Evolutionary conservation across 2,888 invertebrate species (phyloP).

Genomic region (Chrysina gloriosa): DNA sequence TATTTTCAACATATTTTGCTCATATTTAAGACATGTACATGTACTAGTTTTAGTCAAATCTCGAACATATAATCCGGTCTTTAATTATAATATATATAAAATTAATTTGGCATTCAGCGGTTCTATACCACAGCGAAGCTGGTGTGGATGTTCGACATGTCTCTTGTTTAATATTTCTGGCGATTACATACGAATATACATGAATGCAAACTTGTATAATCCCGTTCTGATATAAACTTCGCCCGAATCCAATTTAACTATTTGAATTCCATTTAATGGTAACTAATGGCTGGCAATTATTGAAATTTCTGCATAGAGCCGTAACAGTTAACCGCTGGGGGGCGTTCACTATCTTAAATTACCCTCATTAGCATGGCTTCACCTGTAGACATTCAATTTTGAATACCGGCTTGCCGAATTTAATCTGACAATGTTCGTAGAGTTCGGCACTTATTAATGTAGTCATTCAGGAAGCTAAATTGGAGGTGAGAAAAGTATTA

Average conservation of each 20-base stretch:
- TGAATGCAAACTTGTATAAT: slow-evolving; percentile 12
- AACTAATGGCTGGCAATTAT: slow-evolving; percentile 50
- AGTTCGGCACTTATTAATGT: slow-evolving; percentile 2
- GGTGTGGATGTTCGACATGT: background rate
- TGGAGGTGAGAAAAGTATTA: background rate
- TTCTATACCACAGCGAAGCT: background rate
- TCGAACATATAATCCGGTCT: too few relatives aligned
- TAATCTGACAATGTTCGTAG: slow-evolving; percentile 3
- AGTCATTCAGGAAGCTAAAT: slow-evolving; percentile 2
- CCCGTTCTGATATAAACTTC: slow-evolving; percentile 28
- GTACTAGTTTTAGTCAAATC: too few relatives aligned
- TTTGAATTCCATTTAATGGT: slow-evolving; percentile 47
- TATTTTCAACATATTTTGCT: too few relatives aligned
- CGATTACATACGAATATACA: background rate
- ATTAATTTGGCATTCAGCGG: background rate
- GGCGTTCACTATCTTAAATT: slow-evolving; percentile 49
- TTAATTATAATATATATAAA: too few relatives aligned
- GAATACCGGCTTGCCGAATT: slow-evolving; percentile 4
- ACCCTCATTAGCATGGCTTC: slow-evolving; percentile 50
- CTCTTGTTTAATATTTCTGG: slow-evolving; percentile 2
- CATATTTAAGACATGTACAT: too few relatives aligned
- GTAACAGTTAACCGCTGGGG: slow-evolving; percentile 48
- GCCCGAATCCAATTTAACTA: slow-evolving; percentile 39
- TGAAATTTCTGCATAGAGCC: slow-evolving; percentile 49
- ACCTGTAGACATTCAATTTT: slow-evolving; percentile 45